phyloP scores from a whole-genome alignment of 92 coral and sea anemone species.

The Phenganax marumi region DNA sequence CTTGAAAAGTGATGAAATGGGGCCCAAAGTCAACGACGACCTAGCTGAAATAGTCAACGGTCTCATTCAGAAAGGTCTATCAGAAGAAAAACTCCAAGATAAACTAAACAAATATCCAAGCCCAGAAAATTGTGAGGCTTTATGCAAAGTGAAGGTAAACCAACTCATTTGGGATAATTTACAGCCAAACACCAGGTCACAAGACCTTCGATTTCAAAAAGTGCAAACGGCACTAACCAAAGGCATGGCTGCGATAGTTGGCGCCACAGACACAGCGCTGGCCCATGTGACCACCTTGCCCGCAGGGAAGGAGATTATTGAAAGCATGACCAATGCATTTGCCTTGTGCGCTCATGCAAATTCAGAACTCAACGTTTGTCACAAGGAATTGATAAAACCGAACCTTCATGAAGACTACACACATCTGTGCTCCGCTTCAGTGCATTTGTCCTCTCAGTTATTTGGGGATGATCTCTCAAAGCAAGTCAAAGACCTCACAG shows the following conservation, averaged over 20 bases:
- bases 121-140: slow-evolving; percentile 54
- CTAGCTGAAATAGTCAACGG: slow-evolving; percentile 58
- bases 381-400: slow-evolving; percentile 59
- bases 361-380: slow-evolving; percentile 49
- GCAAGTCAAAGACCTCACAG: slow-evolving; percentile 54
- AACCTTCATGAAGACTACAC: slow-evolving; percentile 51
- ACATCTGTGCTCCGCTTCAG: slow-evolving; percentile 39
- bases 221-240: slow-evolving; percentile 45
- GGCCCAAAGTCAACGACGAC: slow-evolving; percentile 50
- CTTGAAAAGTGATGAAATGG: slow-evolving; percentile 50
- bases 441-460: slow-evolving; percentile 49
- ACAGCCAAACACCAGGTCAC: slow-evolving; percentile 52
- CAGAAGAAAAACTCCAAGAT: slow-evolving; percentile 47
- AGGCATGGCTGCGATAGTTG: slow-evolving; percentile 48
- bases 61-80: slow-evolving; percentile 52
- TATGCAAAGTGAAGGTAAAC: slow-evolving; percentile 57
- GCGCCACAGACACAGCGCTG: slow-evolving; percentile 33
- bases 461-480: slow-evolving; percentile 59
- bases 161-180: slow-evolving; percentile 59
- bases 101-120: slow-evolving; percentile 58
- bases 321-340: slow-evolving; percentile 57
- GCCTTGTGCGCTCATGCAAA: slow-evolving; percentile 63
- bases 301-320: slow-evolving; percentile 43
- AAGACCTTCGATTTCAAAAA: slow-evolving; percentile 48
- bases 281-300: slow-evolving; percentile 38